Evolutionary conservation across 1,140 invertebrate species (phyloP).

Genomic region (Apis dorsata): DNA sequence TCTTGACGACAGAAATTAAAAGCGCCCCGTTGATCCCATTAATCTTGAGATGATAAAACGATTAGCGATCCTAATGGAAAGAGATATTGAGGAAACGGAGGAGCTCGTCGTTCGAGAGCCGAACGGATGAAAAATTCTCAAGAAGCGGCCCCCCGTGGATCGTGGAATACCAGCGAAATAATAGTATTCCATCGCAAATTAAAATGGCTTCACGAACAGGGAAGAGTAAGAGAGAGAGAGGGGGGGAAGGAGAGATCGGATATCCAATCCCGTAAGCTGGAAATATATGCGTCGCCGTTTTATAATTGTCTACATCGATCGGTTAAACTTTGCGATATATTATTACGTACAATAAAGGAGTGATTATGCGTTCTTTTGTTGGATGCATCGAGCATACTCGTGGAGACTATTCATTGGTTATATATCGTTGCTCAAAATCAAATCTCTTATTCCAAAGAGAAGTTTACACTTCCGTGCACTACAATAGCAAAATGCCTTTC

Average conservation of each 20-base stretch:
- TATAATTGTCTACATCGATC: neutral
- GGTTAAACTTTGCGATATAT: neutral
- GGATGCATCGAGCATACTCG: neutral
- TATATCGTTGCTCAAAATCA: neutral
- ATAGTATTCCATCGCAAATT: constrained; percentile 48
- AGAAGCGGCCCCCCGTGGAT: constrained; percentile 16
- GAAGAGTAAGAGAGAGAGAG: neutral
- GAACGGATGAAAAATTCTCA: constrained; percentile 52
- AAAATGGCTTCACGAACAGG: constrained; percentile 29
- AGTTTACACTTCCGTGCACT: neutral
- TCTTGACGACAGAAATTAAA: constrained; percentile 62
- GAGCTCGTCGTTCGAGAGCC: constrained; percentile 22
- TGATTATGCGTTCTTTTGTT: neutral
- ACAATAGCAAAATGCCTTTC: constrained; percentile 4
- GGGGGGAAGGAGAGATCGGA: neutral
- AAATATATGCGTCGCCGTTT: constrained; percentile 2
- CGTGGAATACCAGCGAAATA: constrained; percentile 42
- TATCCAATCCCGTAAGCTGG: neutral
- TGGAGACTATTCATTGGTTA: neutral
- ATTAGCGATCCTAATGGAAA: constrained; percentile 62
- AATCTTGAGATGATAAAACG: constrained; percentile 63
- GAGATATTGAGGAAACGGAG: constrained; percentile 49
- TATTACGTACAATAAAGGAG: too few relatives aligned
- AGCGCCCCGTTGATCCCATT: constrained; percentile 58
- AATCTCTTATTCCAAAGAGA: neutral